phyloP scores from a whole-genome alignment of 2,797 vertebrate species.

The Sebastes wilsoni region DNA sequence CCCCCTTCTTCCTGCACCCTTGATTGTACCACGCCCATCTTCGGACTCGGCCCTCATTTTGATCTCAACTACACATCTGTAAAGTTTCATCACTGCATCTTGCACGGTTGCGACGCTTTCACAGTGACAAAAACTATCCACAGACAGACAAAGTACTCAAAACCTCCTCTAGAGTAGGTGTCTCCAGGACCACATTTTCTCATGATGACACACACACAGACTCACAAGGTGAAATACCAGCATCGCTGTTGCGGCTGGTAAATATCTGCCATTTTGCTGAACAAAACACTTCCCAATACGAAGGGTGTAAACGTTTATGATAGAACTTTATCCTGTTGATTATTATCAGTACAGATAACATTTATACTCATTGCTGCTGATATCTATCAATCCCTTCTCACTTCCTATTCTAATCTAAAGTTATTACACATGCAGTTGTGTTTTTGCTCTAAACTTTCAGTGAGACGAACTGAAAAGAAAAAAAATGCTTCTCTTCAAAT shows the following conservation, averaged over 20 bases:
- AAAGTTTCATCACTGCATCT: neutral
- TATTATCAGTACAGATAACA: neutral
- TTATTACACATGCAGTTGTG: neutral
- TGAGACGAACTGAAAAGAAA: neutral
- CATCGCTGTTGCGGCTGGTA: neutral
- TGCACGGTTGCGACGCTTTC: no score
- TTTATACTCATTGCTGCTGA: neutral
- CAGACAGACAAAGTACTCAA: no score
- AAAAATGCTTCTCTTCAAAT: neutral
- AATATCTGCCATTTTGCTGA: neutral
- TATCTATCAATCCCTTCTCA: neutral
- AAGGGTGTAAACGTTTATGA: neutral
- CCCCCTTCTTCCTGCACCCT: neutral
- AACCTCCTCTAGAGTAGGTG: neutral
- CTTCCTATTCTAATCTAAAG: neutral
- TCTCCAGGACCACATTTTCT: neutral
- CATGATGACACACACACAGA: neutral
- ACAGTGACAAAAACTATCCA: no score
- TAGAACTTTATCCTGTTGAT: neutral
- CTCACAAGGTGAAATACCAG: neutral
- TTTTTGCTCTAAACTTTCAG: neutral
- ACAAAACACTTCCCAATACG: no score
- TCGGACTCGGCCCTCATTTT: neutral
- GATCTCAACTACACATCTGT: neutral
- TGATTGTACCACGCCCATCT: neutral